phyloP scores from a whole-genome alignment of 2,797 vertebrate species.

The Argya squamiceps region DNA sequence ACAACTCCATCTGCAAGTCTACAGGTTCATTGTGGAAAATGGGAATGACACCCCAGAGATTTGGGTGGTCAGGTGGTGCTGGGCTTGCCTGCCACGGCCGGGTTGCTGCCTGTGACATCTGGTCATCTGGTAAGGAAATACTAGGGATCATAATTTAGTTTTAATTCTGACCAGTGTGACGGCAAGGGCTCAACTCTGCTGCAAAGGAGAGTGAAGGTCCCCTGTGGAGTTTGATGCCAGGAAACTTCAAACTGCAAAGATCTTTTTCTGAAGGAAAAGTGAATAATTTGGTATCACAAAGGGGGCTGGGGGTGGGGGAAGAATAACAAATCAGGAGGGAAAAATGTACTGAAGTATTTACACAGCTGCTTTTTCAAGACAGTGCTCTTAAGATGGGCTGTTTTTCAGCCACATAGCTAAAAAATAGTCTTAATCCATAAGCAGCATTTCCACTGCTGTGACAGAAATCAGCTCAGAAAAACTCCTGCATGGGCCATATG shows the following conservation, averaged over 20 bases:
- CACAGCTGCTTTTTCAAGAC: constrained; percentile 30
- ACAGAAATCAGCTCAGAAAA: neutral
- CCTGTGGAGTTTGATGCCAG: neutral
- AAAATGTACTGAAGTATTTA: constrained; percentile 44
- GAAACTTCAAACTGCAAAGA: constrained; percentile 34
- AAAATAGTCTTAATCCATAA: neutral
- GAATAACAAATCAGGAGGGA: constrained; percentile 28
- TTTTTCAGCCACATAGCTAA: neutral
- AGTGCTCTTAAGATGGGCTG: neutral
- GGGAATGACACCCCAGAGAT: neutral
- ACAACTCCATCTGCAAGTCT: neutral
- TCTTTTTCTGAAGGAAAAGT: neutral
- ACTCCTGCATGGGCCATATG: fast-evolving
- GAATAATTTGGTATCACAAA: neutral
- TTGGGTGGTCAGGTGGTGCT: neutral
- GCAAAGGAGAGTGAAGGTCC: neutral
- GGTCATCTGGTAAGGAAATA: neutral
- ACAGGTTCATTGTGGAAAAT: fast-evolving
- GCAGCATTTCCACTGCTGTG: neutral
- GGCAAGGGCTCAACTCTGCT: neutral
- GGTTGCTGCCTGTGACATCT: neutral
- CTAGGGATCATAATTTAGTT: neutral
- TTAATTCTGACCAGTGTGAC: neutral
- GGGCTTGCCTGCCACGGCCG: neutral
- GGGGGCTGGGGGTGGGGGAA: neutral